Conservation (phyloP, 2,113 vertebrate genomes). For the Protomyctophum bolini region DNA sequence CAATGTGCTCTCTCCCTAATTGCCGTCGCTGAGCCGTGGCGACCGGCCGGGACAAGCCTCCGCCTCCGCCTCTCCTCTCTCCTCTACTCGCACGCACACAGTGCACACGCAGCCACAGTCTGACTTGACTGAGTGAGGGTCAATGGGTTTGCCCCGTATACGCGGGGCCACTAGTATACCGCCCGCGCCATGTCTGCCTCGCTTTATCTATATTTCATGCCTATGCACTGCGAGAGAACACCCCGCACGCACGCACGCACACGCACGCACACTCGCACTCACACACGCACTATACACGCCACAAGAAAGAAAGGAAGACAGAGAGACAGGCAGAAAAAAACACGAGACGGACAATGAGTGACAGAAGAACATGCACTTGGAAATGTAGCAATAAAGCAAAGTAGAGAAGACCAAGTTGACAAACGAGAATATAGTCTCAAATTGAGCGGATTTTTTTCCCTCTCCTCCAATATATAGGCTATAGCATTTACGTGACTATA, state of each 20-base stretch:
- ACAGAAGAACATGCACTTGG: neutral
- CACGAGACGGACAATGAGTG: conserved; percentile 38
- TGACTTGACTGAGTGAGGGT: conserved; percentile 66
- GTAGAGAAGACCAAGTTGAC: neutral
- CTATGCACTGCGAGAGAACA: conserved; percentile 57
- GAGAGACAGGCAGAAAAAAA: no score
- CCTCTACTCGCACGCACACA: conserved; percentile 42
- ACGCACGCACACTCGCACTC: conserved; percentile 25
- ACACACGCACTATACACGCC: conserved; percentile 8
- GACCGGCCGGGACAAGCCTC: conserved; percentile 80
- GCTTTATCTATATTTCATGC: conserved; percentile 68
- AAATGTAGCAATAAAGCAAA: neutral
- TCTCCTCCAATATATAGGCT: neutral
- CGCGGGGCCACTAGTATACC: conserved; percentile 41
- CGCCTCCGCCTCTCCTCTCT: no score
- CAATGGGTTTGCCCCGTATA: conserved; percentile 82
- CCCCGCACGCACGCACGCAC: conserved; percentile 5
- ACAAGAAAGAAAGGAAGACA: no score
- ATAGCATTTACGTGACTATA: no score
- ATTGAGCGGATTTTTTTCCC: conserved; percentile 4
- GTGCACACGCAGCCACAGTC: conserved; percentile 39
- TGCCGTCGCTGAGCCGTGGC: conserved; percentile 85
- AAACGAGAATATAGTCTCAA: neutral
- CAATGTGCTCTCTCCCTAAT: conserved; percentile 71
- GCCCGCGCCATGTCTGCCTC: no score